phyloP scores from a whole-genome alignment of 2,888 invertebrate genomes.

The Cerastis rubricosa region DNA sequence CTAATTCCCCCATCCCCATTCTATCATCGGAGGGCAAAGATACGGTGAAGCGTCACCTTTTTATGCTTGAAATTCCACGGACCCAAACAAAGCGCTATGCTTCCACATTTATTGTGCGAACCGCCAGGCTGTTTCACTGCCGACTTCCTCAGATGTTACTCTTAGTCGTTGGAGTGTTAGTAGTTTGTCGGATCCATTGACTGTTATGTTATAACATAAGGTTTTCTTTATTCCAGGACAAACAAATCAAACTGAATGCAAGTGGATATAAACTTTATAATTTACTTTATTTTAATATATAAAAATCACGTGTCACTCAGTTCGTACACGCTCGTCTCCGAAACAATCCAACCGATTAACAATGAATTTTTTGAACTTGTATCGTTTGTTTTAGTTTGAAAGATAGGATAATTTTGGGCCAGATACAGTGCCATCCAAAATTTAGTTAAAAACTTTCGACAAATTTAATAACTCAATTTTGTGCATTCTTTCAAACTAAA shows the following conservation, averaged over 20 bases:
- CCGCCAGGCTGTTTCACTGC: no score
- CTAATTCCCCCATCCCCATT: no score
- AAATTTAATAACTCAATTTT: no score
- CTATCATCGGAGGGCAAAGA: no score
- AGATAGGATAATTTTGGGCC: not conserved
- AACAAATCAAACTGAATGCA: not conserved
- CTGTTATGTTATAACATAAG: not conserved
- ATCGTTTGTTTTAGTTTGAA: not conserved
- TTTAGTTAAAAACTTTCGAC: not conserved
- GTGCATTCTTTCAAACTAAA: not conserved
- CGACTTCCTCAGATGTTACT: no score
- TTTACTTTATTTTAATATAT: not conserved
- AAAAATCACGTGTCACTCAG: not conserved
- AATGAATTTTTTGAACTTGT: not conserved
- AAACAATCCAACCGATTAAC: not conserved
- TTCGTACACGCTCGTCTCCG: not conserved
- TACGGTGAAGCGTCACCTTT: no score
- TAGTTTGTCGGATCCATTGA: no score
- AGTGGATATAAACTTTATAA: not conserved
- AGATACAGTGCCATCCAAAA: not conserved
- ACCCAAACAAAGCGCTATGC: no score
- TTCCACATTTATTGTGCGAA: no score
- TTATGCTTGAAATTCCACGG: no score
- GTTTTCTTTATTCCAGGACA: not conserved
- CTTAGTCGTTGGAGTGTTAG: no score